These are phyloP conservation scores for Eulemur albifrons DNA, from an alignment of 2,797 vertebrate species.

Conservation along the genomic window DNA sequence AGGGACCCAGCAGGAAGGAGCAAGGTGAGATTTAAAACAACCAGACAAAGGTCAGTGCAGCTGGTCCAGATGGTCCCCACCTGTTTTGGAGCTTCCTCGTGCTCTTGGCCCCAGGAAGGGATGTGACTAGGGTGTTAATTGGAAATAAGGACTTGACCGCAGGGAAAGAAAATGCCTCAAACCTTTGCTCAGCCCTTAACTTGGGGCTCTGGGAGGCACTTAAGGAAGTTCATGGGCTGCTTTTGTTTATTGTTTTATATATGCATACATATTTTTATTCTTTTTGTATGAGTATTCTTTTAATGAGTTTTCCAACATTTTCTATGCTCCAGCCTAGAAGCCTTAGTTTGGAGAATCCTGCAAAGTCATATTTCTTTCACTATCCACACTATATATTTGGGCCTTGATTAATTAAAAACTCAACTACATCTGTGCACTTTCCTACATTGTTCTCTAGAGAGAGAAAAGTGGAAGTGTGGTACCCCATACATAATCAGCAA, in stretches of 20 bases:
- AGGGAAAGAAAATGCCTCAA: not conserved
- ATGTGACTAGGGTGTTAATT: not conserved
- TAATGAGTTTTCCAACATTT: not conserved
- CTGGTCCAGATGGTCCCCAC: not conserved
- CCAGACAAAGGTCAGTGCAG: not conserved
- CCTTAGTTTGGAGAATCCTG: not conserved
- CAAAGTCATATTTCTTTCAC: not conserved
- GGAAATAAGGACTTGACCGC: not conserved
- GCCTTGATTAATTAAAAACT: conserved; percentile 32
- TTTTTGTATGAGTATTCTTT: conserved; percentile 25
- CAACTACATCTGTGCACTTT: not conserved
- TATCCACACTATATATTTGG: not conserved
- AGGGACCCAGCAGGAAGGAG: not conserved
- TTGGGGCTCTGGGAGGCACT: not conserved
- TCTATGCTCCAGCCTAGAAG: not conserved
- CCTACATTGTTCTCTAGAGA: conserved; percentile 34
- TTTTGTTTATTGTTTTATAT: conserved; percentile 1
- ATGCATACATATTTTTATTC: not conserved
- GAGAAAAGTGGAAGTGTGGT: not conserved
- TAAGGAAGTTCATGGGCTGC: not conserved
- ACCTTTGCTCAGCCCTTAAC: not conserved
- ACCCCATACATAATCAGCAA: not conserved
- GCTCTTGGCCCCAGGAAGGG: not conserved
- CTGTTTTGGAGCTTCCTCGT: not conserved
- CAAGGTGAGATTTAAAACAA: conserved; percentile 7